phyloP scores from a whole-genome alignment of 1,140 invertebrate species.

The Danaus melanippus region DNA sequence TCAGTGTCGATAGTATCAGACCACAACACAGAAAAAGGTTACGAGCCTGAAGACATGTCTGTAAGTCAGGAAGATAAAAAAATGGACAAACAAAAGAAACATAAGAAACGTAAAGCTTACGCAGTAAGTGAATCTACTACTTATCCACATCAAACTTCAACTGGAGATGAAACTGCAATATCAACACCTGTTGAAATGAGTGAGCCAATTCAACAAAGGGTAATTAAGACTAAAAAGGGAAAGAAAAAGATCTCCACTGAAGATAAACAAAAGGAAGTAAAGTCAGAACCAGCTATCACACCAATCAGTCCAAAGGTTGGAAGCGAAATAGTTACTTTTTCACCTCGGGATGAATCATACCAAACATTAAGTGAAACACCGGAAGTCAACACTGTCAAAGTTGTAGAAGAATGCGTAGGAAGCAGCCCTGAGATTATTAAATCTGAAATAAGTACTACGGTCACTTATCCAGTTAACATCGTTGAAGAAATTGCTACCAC shows the following conservation, averaged over 20 bases:
- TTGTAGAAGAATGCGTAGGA: slow-evolving; percentile 75
- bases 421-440: slow-evolving; percentile 59
- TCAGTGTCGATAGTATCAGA: slow-evolving; percentile 43
- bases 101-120: slow-evolving; percentile 48
- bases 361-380: slow-evolving; percentile 73
- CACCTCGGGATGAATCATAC: slow-evolving; percentile 70
- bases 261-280: slow-evolving; percentile 17
- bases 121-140: slow-evolving; percentile 49
- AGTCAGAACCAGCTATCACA: slow-evolving; percentile 23
- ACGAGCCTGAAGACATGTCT: slow-evolving; percentile 62
- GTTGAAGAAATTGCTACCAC: slow-evolving; percentile 72
- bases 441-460: slow-evolving; percentile 60
- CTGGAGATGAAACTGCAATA: slow-evolving; percentile 41
- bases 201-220: slow-evolving; percentile 33
- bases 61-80: slow-evolving; percentile 33
- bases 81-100: slow-evolving; percentile 44
- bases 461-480: slow-evolving; percentile 74
- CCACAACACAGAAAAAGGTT: slow-evolving; percentile 50
- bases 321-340: slow-evolving; percentile 43
- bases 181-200: slow-evolving; percentile 37
- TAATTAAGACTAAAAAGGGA: slow-evolving; percentile 39
- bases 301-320: slow-evolving; percentile 40
- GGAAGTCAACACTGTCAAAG: slow-evolving; percentile 73
- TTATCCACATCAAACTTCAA: slow-evolving; percentile 49
- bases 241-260: slow-evolving; percentile 32